These are phyloP conservation scores for Callyntrura guangdongensis DNA, from an alignment of 2,888 invertebrate genomes.

Conservation along the genomic window DNA sequence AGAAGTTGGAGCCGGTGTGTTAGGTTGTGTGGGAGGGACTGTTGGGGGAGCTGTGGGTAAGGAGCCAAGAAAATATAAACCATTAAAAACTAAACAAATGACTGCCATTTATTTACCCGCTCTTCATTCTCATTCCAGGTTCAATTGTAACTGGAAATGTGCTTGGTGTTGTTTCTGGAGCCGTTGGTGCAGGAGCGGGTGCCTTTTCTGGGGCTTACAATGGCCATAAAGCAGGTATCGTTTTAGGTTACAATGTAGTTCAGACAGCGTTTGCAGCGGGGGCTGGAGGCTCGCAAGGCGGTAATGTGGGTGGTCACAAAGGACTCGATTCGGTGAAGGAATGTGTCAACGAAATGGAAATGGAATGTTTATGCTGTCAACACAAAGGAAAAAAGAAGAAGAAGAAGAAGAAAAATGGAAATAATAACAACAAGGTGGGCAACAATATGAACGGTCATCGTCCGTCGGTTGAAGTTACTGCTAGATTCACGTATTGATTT, in stretches of 20 bases:
- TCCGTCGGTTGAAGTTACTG: too few species aligned
- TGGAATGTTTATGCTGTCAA: too few species aligned
- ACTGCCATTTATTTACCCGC: too few species aligned
- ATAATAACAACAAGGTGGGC: too few species aligned
- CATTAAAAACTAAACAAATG: neutral
- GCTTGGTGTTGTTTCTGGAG: constrained; percentile 6
- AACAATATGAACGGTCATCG: too few species aligned
- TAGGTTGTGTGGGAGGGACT: constrained; percentile 21
- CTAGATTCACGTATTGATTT: too few species aligned
- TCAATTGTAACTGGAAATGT: constrained; percentile 38
- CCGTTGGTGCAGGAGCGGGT: neutral
- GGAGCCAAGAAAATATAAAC: neutral
- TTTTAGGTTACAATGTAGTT: neutral
- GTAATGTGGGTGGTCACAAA: neutral
- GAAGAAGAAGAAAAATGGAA: neutral
- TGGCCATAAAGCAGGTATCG: neutral
- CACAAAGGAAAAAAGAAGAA: neutral
- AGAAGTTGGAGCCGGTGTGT: constrained; percentile 13
- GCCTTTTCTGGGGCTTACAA: constrained; percentile 3
- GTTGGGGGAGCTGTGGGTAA: constrained; percentile 14
- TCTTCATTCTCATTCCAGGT: neutral
- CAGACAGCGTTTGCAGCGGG: constrained; percentile 4
- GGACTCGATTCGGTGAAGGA: neutral
- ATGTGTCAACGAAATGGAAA: too few species aligned
- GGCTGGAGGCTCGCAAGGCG: neutral